Conservation (phyloP, 2,888 invertebrate genomes). For the Ennomos fuscantarius region DNA sequence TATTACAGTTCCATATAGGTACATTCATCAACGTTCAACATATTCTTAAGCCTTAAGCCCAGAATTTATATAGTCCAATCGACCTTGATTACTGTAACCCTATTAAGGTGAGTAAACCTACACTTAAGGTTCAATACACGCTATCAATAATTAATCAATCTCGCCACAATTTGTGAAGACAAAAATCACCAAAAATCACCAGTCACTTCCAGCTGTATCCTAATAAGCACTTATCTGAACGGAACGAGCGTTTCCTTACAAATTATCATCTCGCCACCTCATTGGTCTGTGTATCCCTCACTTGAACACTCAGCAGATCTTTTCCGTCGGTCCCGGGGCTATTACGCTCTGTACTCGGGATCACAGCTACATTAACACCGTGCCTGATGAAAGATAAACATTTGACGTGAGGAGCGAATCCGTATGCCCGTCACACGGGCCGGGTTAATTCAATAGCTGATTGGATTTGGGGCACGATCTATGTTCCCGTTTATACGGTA, state of each 20-base stretch:
- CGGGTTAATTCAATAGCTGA: slow-evolving; percentile 84
- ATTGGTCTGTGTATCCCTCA: slow-evolving; percentile 44
- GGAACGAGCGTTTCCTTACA: slow-evolving; percentile 39
- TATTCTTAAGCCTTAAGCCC: too few species aligned
- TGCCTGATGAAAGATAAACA: slow-evolving; percentile 83
- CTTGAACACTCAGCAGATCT: slow-evolving; percentile 61
- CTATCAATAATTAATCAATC: too few species aligned
- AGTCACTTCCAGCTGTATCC: slow-evolving; percentile 8
- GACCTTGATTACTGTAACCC: too few species aligned
- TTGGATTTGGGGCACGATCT: slow-evolving; percentile 83
- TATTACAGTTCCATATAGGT: too few species aligned
- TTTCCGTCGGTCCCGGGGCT: slow-evolving; percentile 48
- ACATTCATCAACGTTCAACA: too few species aligned
- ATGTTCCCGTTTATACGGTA: slow-evolving; percentile 61
- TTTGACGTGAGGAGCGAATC: slow-evolving; percentile 82
- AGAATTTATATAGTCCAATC: too few species aligned
- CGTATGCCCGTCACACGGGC: slow-evolving; percentile 83
- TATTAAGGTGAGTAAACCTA: too few species aligned
- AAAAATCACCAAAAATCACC: background rate
- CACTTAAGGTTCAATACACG: too few species aligned
- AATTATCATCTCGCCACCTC: slow-evolving; percentile 43
- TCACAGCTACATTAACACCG: slow-evolving; percentile 76
- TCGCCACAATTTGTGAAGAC: too few species aligned
- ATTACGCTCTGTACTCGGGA: slow-evolving; percentile 67
- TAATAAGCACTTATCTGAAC: slow-evolving; percentile 40